phyloP scores from a whole-genome alignment of 2,888 invertebrate genomes.

The Eremobia ochroleuca region DNA sequence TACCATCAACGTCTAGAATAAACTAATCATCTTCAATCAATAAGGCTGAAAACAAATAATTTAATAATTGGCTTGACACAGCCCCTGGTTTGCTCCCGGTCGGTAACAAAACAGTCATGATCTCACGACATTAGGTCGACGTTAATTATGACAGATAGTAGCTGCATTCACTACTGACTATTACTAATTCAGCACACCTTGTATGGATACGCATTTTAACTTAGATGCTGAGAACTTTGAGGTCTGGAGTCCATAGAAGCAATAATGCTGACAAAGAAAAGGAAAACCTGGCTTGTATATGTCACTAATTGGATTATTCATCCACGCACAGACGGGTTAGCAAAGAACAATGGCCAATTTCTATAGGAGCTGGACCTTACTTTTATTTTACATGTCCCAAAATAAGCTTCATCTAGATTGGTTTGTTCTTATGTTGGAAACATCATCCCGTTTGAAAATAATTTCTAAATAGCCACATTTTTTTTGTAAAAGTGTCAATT shows the following conservation, averaged over 20 bases:
- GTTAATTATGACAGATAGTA: constrained; percentile 75
- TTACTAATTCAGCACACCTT: constrained; percentile 51
- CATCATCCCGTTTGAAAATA: no score
- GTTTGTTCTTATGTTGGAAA: no score
- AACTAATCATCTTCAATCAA: not conserved
- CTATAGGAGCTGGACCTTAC: no score
- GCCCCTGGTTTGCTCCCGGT: constrained; percentile 51
- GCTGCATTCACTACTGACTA: constrained; percentile 66
- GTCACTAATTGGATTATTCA: not conserved
- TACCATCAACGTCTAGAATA: not conserved
- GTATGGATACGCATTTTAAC: constrained; percentile 39
- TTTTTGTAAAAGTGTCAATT: no score
- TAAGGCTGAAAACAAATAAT: not conserved
- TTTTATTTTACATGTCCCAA: no score
- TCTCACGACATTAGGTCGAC: constrained; percentile 66
- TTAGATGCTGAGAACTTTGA: constrained; percentile 5
- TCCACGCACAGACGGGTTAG: not conserved
- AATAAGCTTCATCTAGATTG: no score
- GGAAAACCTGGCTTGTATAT: not conserved
- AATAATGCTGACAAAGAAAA: not conserved
- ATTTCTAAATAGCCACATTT: no score
- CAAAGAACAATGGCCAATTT: no score
- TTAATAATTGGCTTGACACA: constrained; percentile 2
- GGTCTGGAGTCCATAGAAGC: not conserved
- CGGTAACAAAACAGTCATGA: constrained; percentile 66